These are phyloP conservation scores for Bilobella aurantiaca DNA, from an alignment of 1,140 invertebrate genomes.

Conservation along the genomic window DNA sequence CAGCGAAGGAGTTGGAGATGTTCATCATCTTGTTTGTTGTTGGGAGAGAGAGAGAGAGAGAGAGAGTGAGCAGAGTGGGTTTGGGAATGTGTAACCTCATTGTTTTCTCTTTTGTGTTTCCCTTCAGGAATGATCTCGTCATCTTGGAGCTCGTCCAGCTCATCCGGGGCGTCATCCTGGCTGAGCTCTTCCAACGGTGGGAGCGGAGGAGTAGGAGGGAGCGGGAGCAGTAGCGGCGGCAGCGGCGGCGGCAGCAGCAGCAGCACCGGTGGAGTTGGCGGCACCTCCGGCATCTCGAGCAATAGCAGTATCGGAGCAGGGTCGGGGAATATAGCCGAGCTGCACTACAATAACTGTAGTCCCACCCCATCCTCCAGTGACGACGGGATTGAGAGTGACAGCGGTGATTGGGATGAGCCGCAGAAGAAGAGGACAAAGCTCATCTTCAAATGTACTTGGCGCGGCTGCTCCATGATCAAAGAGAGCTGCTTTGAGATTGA, in stretches of 20 bases:
- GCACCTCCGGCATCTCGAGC: too few species aligned
- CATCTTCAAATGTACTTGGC: conserved; percentile 76
- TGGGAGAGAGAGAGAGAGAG: too few species aligned
- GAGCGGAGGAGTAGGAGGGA: too few species aligned
- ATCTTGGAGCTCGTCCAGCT: conserved; percentile 33
- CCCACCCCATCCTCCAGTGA: conserved; percentile 45
- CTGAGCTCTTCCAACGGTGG: too few species aligned
- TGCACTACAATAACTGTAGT: conserved; percentile 39
- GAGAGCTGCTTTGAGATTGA: conserved; percentile 63
- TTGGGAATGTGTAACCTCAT: too few species aligned
- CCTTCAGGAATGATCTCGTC: conserved; percentile 34
- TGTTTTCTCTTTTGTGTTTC: conserved; percentile 19
- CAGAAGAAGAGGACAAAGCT: conserved; percentile 65
- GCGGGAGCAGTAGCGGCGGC: too few species aligned
- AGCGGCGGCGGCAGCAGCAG: too few species aligned
- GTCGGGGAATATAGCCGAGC: conserved; percentile 38
- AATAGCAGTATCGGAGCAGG: conserved; percentile 39
- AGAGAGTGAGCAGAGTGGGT: too few species aligned
- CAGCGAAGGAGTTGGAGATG: too few species aligned
- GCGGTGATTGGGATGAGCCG: conserved; percentile 49
- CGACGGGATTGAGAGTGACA: conserved; percentile 71
- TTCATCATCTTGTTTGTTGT: too few species aligned
- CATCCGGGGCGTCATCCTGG: conserved; percentile 32
- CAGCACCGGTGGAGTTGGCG: conserved; percentile 44
- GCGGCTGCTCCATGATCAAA: conserved; percentile 59